Evolutionary conservation across 2,888 invertebrate species (phyloP), one percentile per base, ranked within the genome.

Genomic region (Harpalus rubripes): DNA sequence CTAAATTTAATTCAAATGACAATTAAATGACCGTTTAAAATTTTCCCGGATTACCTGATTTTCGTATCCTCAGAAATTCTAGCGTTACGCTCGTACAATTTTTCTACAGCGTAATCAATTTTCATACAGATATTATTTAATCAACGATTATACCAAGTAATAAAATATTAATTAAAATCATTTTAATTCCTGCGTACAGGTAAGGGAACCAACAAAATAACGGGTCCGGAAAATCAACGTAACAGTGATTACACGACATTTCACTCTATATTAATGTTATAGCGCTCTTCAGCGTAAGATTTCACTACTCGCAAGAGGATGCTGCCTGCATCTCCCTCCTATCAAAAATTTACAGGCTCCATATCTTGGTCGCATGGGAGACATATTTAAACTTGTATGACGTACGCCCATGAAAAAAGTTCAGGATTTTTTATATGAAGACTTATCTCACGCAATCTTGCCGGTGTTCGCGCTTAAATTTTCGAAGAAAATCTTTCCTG

Each of bases 221-320:
- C 18, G 8, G 56, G 56, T 8, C 22, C 32, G 56, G 12, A 22
- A 80, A 80, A 80, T 58, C 59, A 80, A 59, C 59, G 59, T 80
- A 80, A 32, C 61, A 16, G 16, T 16, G 59, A 39, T 32, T 12
- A 39, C 79, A 58, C 15, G 61, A 7, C 39, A n/a, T 59, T 79
- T 58, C 79, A 79, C 79, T 79, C 79, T 79, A 79, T 58, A 79
- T 79, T 79, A 79, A 79, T 79, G 79, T 79, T 59, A 61, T 10
- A 15, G 68, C 32, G 39, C 39, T n/a, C 68, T 32, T n/a, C 39
- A 68, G 26, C 39, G 15, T 32, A 68, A 68, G 68, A 68, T 68
- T 68, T 68, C 39, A 18, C 68, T 39, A 7, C 41, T 32, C n/a
- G 32, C 32, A 7, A 39, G 7, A 68, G 39, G 12, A 26, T 12